Base-by-base conservation (phyloP, 2,797 vertebrate species). In the Phataginus tricuspis region DNA sequence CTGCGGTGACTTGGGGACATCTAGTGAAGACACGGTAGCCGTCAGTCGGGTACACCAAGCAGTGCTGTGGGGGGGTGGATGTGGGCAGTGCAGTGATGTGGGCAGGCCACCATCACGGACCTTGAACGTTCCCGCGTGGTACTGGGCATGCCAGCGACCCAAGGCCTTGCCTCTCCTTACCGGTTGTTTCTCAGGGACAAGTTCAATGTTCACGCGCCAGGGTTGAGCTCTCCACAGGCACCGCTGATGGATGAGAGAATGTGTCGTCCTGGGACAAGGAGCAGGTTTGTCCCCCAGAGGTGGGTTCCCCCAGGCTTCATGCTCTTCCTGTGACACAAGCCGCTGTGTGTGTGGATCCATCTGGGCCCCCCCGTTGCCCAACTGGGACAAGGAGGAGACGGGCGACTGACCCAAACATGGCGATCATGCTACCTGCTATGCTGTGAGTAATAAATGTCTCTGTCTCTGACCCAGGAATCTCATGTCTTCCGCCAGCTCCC, bases 331-430 rank as follows among this genome's bases (percentile, higher is more conserved):
- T 1, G 10, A 27, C 2, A 5, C 37, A 37, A 8, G 7, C 0
- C 4, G 1, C n/a, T n/a, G 7, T 2, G 1, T 4, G 7, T 5
- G 5, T 0, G 16, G 61, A 57, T 1, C 78, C 42, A 2, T 14
- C n/a, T 4, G 55, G 66, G 39, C 53, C 19, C n/a, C n/a, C 42
- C 61, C 61, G 57, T n/a, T 1, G 4, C 27, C 31, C 63, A 9
- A 12, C 19, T 7, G 11, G 64, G 42, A 61, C 66, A 0, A 0
- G 49, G 66, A 29, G 21, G 27, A 11, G 23, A 2, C 10, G 4
- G 23, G 34, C 7, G n/a, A 8, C 4, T 0, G 12, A 15, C 5
- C 4, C 15, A 55, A 23, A 25, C 19, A 0, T 0, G 27, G 34
- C 4, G 25, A 6, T n/a, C 16, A 1, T 12, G 18, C 31, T 37